A percentile compares a stretch with the other conserved stretches of the same genome.
Evolutionary conservation across 2,113 vertebrate genomes (phyloP).

Genomic region (Eptatretus burgeri): DNA sequence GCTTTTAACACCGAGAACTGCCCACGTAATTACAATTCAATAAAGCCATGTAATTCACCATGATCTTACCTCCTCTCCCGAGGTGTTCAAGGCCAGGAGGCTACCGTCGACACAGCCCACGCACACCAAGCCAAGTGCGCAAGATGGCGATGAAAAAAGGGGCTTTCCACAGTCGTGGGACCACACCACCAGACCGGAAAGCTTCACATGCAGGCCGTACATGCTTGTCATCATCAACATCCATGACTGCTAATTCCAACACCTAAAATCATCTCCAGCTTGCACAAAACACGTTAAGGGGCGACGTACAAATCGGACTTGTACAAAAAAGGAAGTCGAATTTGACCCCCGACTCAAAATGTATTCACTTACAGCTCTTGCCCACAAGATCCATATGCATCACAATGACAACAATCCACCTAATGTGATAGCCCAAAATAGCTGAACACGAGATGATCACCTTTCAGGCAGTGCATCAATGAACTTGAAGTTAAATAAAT

Average conservation of each 20-base stretch:
- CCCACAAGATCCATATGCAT: background rate
- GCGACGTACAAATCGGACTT: background rate
- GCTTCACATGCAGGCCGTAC: conserved; percentile 17
- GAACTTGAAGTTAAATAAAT: too few relatives aligned
- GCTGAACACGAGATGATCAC: too few relatives aligned
- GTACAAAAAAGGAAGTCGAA: conserved; percentile 7
- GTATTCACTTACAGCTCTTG: background rate
- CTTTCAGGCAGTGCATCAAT: too few relatives aligned
- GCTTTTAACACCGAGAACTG: too few relatives aligned
- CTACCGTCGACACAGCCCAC: conserved; percentile 60
- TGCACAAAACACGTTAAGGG: too few relatives aligned
- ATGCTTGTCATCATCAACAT: conserved; percentile 4
- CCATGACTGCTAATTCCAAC: conserved; percentile 7
- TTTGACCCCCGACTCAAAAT: background rate
- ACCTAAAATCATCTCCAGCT: conserved; percentile 2
- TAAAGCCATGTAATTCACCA: too few relatives aligned
- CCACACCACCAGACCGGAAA: conserved; percentile 33
- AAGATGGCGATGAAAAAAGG: conserved; percentile 57
- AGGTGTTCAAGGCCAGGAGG: conserved; percentile 31
- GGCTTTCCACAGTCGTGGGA: conserved; percentile 25
- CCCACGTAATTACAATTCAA: too few relatives aligned
- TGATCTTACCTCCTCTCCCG: conserved; percentile 33
- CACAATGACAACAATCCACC: too few relatives aligned
- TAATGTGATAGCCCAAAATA: too few relatives aligned
- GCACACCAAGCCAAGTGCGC: conserved; percentile 18